phyloP scores from a whole-genome alignment of 1,140 invertebrate genomes.

The Sycophila sp. region DNA sequence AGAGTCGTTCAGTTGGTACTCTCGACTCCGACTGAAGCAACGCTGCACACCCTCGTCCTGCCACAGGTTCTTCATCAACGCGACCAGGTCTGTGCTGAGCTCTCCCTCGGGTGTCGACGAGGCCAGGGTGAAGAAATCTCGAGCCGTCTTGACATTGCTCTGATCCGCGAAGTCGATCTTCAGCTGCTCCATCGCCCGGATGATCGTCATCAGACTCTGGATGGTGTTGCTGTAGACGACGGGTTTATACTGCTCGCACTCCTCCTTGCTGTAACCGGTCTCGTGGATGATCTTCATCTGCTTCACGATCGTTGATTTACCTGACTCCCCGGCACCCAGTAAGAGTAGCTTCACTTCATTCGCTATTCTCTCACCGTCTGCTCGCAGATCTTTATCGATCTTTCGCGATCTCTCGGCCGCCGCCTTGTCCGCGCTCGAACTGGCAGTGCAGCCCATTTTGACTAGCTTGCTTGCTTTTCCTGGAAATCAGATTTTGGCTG shows the following conservation, averaged over 20 bases:
- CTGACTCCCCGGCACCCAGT: constrained; percentile 85
- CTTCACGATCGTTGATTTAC: constrained; percentile 89
- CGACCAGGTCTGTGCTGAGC: constrained; percentile 80
- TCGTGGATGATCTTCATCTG: constrained; percentile 98
- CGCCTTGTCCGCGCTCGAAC: constrained; percentile 83
- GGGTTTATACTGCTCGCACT: constrained; percentile 92
- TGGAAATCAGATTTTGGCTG: too few relatives aligned
- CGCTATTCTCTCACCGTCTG: constrained; percentile 85
- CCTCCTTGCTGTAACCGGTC: constrained; percentile 91
- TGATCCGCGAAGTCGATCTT: constrained; percentile 90
- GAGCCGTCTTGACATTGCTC: constrained; percentile 82
- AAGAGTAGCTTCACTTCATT: constrained; percentile 90
- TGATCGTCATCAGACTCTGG: constrained; percentile 90
- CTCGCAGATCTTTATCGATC: constrained; percentile 86
- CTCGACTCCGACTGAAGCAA: constrained; percentile 83
- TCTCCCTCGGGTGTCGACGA: constrained; percentile 87
- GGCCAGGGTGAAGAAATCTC: constrained; percentile 89
- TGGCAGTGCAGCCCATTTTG: constrained; percentile 83
- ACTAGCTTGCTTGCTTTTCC: neutral
- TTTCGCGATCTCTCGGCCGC: constrained; percentile 86
- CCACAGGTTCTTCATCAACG: constrained; percentile 93
- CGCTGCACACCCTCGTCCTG: constrained; percentile 87
- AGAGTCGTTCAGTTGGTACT: constrained; percentile 96
- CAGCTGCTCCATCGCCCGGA: constrained; percentile 92
- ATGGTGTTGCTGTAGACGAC: constrained; percentile 95